Evolutionary conservation across 1,140 invertebrate genomes (phyloP).

Genomic region (Panonychus citri): DNA sequence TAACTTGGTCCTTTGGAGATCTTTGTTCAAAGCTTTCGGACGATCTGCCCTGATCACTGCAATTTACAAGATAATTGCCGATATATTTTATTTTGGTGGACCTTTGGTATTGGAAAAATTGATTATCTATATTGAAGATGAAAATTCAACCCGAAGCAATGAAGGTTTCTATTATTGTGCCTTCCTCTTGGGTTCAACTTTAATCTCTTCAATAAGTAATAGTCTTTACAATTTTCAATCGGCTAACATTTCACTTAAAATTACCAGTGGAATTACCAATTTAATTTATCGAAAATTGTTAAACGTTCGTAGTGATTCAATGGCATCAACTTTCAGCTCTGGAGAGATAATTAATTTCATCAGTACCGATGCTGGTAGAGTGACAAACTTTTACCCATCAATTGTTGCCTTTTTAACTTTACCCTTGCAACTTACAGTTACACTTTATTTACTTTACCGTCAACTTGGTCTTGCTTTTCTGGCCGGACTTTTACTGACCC

Average conservation of each 20-base stretch:
- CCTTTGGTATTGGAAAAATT: slow-evolving; percentile 65
- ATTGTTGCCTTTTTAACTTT: slow-evolving; percentile 94
- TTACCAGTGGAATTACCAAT: slow-evolving; percentile 55
- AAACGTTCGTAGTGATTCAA: slow-evolving; percentile 23
- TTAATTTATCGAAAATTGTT: slow-evolving; percentile 66
- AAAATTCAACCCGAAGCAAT: slow-evolving; percentile 26
- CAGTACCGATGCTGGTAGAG: slow-evolving; percentile 80
- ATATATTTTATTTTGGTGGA: slow-evolving; percentile 57
- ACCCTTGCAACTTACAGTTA: slow-evolving; percentile 58
- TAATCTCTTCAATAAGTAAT: slow-evolving; percentile 43
- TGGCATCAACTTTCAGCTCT: slow-evolving; percentile 32
- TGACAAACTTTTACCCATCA: slow-evolving; percentile 81
- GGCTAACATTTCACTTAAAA: slow-evolving; percentile 58
- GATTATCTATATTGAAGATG: slow-evolving; percentile 53
- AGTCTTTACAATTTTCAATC: slow-evolving; percentile 75
- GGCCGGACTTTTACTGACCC: slow-evolving; percentile 58
- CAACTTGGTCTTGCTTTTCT: slow-evolving; percentile 79
- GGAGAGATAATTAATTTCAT: slow-evolving; percentile 89
- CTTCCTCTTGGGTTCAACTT: slow-evolving; percentile 31
- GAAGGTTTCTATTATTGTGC: slow-evolving; percentile 55
- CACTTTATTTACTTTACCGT: slow-evolving; percentile 51
- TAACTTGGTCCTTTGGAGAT: neutral
- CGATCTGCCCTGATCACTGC: slow-evolving; percentile 31
- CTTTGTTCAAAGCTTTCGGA: neutral
- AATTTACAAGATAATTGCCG: slow-evolving; percentile 56